Evolutionary conservation across 1,140 invertebrate genomes (phyloP).

Genomic region (Panagrolaimus sp.): DNA sequence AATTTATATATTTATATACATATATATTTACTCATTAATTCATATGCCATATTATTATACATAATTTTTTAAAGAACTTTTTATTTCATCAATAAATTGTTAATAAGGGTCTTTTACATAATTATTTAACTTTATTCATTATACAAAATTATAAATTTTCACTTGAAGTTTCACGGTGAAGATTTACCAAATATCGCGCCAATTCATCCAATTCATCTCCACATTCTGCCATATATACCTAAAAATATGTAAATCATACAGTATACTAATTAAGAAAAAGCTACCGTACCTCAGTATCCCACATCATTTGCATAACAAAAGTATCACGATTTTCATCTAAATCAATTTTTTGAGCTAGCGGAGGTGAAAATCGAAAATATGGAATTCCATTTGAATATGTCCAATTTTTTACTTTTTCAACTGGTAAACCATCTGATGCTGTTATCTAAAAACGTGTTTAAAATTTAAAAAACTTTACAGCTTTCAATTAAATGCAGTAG

Average conservation of each 20-base stretch:
- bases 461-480: no score
- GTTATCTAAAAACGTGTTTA: conserved; percentile 9
- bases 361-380: conserved; percentile 3
- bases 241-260: not conserved
- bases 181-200: not conserved
- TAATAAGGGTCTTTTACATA: no score
- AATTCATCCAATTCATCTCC: not conserved
- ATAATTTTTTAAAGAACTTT: no score
- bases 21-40: no score
- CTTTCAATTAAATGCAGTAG: no score
- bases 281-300: not conserved
- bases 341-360: conserved; percentile 4
- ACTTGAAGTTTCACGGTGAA: no score
- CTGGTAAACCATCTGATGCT: conserved; percentile 14
- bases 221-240: conserved; percentile 10
- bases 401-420: not conserved
- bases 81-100: no score
- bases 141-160: no score
- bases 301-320: conserved; percentile 9
- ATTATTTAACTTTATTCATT: no score
- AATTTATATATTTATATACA: no score
- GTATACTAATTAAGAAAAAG: no score
- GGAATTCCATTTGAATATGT: not conserved
- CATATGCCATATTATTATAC: no score
- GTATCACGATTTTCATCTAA: conserved; percentile 30